Base-by-base conservation (phyloP, 2,888 invertebrate genomes). In the Patella caerulea region DNA sequence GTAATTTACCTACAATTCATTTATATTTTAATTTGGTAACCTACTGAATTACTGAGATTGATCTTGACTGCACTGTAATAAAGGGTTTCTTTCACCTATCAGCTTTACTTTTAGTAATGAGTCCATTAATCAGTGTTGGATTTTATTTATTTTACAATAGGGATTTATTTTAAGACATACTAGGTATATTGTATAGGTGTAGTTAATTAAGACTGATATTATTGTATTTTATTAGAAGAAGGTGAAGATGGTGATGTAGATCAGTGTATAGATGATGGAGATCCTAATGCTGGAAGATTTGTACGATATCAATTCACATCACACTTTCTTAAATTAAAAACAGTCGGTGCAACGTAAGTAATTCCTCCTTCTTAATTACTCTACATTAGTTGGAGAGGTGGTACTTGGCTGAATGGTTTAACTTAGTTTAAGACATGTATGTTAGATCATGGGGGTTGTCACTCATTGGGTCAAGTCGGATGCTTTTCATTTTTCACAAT, bases 261-360 rank as follows among this genome's bases (percentile, higher is more conserved):
- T 19, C 80, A 81, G 74, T 89, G 88, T 55, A 83, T 83, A 17
- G 90, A 90, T 52, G 90, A 91, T 5, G 85, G 83, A 34, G 92
- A 92, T 76, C 90, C 91, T 4, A 98, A 98, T 92, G 96, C 97
- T 69, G 98, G 98, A 0, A 94, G 99, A 90, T 99, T 98, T 92
- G 98, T 99, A n/a, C 95, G 98, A 71, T 99, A 99, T 92, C 98
- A 98, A 92, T 99, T 99, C 92, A 98, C 98, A n/a, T 97, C 98
- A 53, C 96, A 98, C 89, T 99, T 99, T 93, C 94, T 99, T 54
- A 97, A 97, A 92, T 92, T 99, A 82, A 97, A 97, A 92, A 97
- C 98, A 87, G 97, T 99, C 76, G 99, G 99, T 82, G 98, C 99
- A 34, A 98, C 98, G 96, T 98, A 94, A 94, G 96, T 94, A 77